Percentiles rank a stretch among this genome's conserved stretches.
Conservation (phyloP, 2,113 vertebrate genomes). For the Neolamprologus sp. region DNA sequence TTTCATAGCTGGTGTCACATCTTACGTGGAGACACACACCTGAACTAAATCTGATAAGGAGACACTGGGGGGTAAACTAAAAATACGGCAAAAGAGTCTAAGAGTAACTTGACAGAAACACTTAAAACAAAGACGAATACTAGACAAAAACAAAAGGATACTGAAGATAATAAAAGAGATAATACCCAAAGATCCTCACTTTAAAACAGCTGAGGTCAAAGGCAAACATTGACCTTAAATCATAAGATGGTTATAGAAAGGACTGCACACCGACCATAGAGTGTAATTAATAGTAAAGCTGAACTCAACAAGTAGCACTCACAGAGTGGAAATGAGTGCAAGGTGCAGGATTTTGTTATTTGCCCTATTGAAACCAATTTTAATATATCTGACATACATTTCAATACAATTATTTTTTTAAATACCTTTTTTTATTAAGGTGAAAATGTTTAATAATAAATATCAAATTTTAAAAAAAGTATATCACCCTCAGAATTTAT, state of each 20-base stretch:
- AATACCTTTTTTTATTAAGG: not conserved
- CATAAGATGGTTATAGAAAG: too few species aligned
- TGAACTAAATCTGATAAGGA: not conserved
- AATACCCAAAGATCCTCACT: not conserved
- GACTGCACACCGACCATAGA: too few species aligned
- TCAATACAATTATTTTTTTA: not conserved
- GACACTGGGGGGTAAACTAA: not conserved
- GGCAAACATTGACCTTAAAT: too few species aligned
- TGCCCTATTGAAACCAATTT: not conserved
- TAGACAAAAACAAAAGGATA: not conserved
- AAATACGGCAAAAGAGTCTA: not conserved
- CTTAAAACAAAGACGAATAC: not conserved
- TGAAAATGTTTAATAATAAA: not conserved
- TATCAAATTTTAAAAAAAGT: accelerated
- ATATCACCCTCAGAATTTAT: not conserved
- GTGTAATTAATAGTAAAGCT: too few species aligned
- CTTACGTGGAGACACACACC: not conserved
- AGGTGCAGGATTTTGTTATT: too few species aligned
- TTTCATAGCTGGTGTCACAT: not conserved
- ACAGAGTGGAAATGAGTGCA: too few species aligned
- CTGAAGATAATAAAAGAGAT: not conserved
- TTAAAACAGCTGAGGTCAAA: too few species aligned
- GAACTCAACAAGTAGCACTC: too few species aligned
- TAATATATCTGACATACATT: not conserved
- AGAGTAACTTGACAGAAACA: not conserved